Evolutionary conservation across 2,113 vertebrate species (phyloP), one percentile per base, ranked within the genome.

Genomic region (Sula dactylatra): DNA sequence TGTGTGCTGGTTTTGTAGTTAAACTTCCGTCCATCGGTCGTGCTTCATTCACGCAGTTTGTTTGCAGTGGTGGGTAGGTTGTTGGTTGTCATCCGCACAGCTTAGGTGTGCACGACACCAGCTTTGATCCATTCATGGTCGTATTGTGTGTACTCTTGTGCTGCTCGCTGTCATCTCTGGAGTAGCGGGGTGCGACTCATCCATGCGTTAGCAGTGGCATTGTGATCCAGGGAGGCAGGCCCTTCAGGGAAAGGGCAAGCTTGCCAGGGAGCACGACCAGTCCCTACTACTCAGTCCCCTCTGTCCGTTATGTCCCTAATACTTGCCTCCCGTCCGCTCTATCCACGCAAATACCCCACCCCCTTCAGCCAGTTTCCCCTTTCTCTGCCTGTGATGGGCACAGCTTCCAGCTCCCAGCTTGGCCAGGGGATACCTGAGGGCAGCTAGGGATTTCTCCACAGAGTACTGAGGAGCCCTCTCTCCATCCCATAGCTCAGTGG

Each of bases 1-100:
- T 40, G 18, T 10, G 34, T 32, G 13, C 50, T 31, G 32, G 3
- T 34, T 55, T 29, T 36, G 32, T 62, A 49, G 19, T 29, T 67
- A 24, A 79, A 21, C 22, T 40, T 32, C 24, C 7, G 2, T 26
- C 20, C 13, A 0, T 40, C 2, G 0, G 16, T 26, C 29, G 24
- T 61, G 12, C 32, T 38, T 44, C 36, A 3, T 24, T 56, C 15
- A 4, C 8, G 8, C 18, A 7, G 38, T 12, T 55, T 24, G 34
- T 42, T 38, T 55, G 40, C 19, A 16, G 78, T 4, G 18, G 45
- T 47, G 64, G 17, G 19, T 25, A 16, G 40, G n/a, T 32, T 66
- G 38, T 20, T 22, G 22, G 24, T 3, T 65, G 50, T 40, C 31
- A 16, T 7, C 8, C 0, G 0, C 26, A 4, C 32, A 29, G 17